Evolutionary conservation across 2,113 vertebrate species (phyloP), one percentile per base, ranked within the genome.

Genomic region (Lagopus muta): DNA sequence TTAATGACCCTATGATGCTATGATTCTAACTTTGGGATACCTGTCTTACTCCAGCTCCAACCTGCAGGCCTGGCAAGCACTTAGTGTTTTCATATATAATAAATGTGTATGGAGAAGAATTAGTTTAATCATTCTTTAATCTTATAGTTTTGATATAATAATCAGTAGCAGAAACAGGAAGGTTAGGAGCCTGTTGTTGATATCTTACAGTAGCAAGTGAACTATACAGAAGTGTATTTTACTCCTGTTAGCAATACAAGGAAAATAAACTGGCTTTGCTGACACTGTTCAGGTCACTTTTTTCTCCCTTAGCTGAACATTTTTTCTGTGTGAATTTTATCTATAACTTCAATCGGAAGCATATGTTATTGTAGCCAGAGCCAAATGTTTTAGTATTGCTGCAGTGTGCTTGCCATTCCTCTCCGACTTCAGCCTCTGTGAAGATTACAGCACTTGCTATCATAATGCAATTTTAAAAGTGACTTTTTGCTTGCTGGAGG

Each of bases 301-400:
- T 62, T 70, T 24, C 3, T 6, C 13, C 32, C 30, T 10, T n/a
- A 40, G 45, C 50, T 67, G 61, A 80, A 74, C 4, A 4, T 57
- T 88, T 89, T 92, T 89, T 92, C 83, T 81, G 69, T 81, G n/a
- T 86, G 70, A 70, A 65, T 81, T 28, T 78, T 92, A 88, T 72
- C 82, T 86, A 18, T 82, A 84, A 62, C 71, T 95, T 86, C 62
- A 86, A 91, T 74, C 13, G 13, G 48, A 90, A 95, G 38, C 32
- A 75, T 52, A 36, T 77, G 50, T 65, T 89, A 86, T 28, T 88
- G 72, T 83, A 87, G 34, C 16, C 57, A 82, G 73, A 77, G 69
- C 66, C 73, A 91, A 94, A 94, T 75, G 86, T 83, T 97, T 95
- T 66, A 89, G 45, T 45, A 84, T 28, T 86, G 76, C 70, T 11